Evolutionary conservation across 2,888 invertebrate genomes (phyloP).

Genomic region (Oligia latruncula): DNA sequence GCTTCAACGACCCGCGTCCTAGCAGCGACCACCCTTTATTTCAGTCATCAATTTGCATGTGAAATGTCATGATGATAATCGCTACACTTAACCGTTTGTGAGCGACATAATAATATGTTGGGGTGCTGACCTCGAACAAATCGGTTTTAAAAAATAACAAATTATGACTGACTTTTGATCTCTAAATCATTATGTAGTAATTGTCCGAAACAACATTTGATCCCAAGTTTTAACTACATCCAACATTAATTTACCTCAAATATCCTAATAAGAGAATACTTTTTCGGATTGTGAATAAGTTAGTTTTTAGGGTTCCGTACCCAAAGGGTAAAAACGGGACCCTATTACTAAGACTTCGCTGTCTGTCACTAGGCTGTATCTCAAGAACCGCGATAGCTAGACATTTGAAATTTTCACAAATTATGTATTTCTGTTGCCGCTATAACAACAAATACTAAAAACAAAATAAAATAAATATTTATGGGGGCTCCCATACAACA

Average conservation of each 20-base stretch:
- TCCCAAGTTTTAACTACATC: not conserved
- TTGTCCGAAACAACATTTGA: not conserved
- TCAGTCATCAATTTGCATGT: slow-evolving; percentile 22
- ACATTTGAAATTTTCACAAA: too few relatives aligned
- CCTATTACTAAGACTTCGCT: too few relatives aligned
- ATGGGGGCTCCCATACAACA: too few relatives aligned
- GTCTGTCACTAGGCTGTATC: too few relatives aligned
- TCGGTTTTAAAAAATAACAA: not conserved
- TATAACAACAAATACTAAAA: too few relatives aligned
- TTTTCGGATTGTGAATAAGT: not conserved
- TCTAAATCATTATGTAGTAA: not conserved
- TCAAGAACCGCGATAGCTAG: too few relatives aligned
- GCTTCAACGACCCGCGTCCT: not conserved
- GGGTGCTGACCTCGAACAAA: not conserved
- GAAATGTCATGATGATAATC: slow-evolving; percentile 15
- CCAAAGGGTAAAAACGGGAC: too few relatives aligned
- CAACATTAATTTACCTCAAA: not conserved
- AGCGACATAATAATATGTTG: not conserved
- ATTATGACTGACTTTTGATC: not conserved
- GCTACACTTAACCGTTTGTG: not conserved
- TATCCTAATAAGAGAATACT: not conserved
- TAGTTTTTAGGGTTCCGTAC: not conserved
- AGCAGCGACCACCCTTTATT: slow-evolving; percentile 17
- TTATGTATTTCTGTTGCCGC: too few relatives aligned
- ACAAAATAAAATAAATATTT: too few relatives aligned